Base-by-base conservation (phyloP, 2,888 invertebrate species). In the Mimumesa dahlbomi region DNA sequence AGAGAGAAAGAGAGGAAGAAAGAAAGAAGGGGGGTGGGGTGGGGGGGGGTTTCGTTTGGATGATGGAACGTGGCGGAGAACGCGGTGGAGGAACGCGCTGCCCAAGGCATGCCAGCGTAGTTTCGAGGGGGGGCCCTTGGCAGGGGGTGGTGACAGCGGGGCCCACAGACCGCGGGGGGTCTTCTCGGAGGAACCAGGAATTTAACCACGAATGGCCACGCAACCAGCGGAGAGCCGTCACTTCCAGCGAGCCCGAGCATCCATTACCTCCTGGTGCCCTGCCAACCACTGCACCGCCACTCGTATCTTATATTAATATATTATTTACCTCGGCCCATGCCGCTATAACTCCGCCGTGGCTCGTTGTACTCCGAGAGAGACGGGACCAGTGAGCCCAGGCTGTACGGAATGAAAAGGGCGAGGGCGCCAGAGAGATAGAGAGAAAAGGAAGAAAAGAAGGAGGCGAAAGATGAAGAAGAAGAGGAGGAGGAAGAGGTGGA, bases 141-240 rank as follows among this genome's bases (percentile, higher is more conserved):
- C 87, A 86, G 88, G 88, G 88, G 88, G 88, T 86, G 87, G 87
- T 87, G 87, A 87, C 87, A 87, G 86, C 85, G 85, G 82, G 82
- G 78, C 73, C 84, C 81, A 86, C 84, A 84, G 87, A 82, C 88
- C 90, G 89, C 92, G 91, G 91, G 91, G 92, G 92, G 90, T 91
- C 91, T 86, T 85, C 88, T 79, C 87, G 87, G 90, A 90, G 91
- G 90, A 92, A 92, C 92, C 92, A 92, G 85, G 87, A 88, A 88
- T 88, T 88, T 86, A 88, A 88, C 84, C 87, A 86, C 87, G 86
- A 87, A 87, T 86, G 86, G 86, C 88, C 87, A 87, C 84, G 87
- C 88, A 87, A 87, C 88, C 88, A 87, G 88, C 87, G 82, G 80
- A 85, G 88, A 87, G 87, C 87, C 87, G 88, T 88, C 88, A 88